Base-by-base conservation (phyloP, 2,113 vertebrate genomes). In the Lota lota region DNA sequence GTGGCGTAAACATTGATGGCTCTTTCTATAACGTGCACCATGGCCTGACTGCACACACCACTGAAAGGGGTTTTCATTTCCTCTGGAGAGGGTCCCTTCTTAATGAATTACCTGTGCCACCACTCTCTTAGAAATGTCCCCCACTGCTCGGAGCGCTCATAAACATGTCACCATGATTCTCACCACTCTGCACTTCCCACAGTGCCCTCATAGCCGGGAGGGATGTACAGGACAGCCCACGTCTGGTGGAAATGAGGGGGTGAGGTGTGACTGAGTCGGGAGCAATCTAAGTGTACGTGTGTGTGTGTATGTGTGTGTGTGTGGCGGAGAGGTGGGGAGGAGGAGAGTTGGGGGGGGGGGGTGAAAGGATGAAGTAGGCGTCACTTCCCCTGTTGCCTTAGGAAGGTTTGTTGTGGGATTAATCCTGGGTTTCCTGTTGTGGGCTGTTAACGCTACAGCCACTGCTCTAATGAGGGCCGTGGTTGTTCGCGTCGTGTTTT, bases 161-260 rank as follows among this genome's bases (percentile, higher is more conserved):
- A 97, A 98, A 98, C 95, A 94, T 96, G 97, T 97, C 95, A 96
- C 94, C 95, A 94, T 95, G 93, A 93, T 89, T 91, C 92, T 95
- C 93, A 92, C 93, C 94, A 95, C 95, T 95, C 94, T 89, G 92
- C 94, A 93, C 94, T 93, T 91, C 93, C 94, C 93, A 85, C 91
- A 90, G 93, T 88, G 92, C 93, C 91, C 86, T 91, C 76, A 91
- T 76, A 92, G 91, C 91, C 65, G 61, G 89, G 93, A 93, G 93
- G 94, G 92, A 12, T 75, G 77, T 92, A 94, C 90, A 89, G 89
- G 89, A 92, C 92, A 94, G 92, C 81, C 81, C 79, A 94, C 94
- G 94, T 88, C 87, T 90, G 85, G 89, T 93, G 94, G 93, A 92
- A 92, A 94, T 94, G 93, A 94, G 94, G 88, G 89, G 90, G 93